phyloP scores from a whole-genome alignment of 2,113 vertebrate genomes.

The Myrmecobius fasciatus region DNA sequence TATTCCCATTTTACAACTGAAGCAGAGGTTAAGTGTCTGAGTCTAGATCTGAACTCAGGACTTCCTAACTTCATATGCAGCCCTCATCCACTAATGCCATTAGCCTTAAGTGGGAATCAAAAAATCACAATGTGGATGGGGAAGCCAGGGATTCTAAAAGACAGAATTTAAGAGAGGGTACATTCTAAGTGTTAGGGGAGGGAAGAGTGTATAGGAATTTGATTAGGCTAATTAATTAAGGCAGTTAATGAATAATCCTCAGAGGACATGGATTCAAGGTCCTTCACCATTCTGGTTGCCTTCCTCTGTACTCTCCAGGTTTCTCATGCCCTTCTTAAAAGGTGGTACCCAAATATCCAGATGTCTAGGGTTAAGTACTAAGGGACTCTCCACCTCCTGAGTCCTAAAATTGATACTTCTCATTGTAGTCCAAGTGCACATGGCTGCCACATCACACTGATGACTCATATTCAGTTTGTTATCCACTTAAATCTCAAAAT shows the following conservation, averaged over 20 bases:
- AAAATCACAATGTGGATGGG: neutral
- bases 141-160: neutral
- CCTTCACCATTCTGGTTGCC: neutral
- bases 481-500: neutral
- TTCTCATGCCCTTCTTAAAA: neutral
- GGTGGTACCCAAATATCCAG: neutral
- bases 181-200: no score
- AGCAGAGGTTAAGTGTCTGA: no score
- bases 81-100: neutral
- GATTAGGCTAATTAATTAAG: no score
- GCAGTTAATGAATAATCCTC: neutral
- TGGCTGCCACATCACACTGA: neutral
- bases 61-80: neutral
- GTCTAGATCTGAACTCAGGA: neutral
- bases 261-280: neutral
- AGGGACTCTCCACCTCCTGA: neutral
- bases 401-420: neutral
- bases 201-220: no score
- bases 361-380: neutral
- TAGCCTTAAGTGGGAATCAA: neutral
- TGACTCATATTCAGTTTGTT: neutral
- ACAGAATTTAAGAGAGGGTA: neutral
- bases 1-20: neutral
- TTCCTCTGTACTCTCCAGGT: neutral
- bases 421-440: neutral